Conservation (phyloP, 2,888 invertebrate genomes). For the Pelosia muscerda region DNA sequence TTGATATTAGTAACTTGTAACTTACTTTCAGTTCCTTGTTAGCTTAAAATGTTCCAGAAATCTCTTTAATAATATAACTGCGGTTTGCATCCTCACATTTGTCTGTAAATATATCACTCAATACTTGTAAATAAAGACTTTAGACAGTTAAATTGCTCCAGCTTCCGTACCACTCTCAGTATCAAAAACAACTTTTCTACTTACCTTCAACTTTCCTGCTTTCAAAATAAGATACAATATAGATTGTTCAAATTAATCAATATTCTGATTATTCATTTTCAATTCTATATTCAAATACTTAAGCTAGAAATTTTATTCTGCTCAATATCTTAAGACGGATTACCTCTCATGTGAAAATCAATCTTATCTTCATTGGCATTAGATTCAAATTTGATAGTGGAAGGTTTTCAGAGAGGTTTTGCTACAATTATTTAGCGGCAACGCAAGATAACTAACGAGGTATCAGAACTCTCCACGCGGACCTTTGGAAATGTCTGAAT, state of each 20-base stretch:
- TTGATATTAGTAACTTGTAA: too few relatives aligned
- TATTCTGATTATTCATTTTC: conserved; percentile 56
- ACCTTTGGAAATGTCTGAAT: conserved; percentile 80
- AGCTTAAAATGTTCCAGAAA: conserved; percentile 52
- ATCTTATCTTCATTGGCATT: conserved; percentile 39
- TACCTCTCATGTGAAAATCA: conserved; percentile 34
- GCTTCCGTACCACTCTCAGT: conserved; percentile 69
- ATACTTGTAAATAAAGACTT: conserved; percentile 70
- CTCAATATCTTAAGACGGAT: conserved; percentile 20
- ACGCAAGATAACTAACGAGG: conserved; percentile 82
- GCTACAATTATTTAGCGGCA: conserved; percentile 82
- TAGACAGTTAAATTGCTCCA: conserved; percentile 75
- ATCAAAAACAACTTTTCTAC: conserved; percentile 56
- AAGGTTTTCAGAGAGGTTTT: conserved; percentile 53
- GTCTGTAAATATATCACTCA: conserved; percentile 77
- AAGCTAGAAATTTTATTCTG: conserved; percentile 66
- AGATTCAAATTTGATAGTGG: conserved; percentile 41
- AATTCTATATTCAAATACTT: conserved; percentile 63
- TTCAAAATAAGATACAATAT: conserved; percentile 50
- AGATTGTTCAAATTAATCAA: conserved; percentile 23
- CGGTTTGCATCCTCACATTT: conserved; percentile 70
- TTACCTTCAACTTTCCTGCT: conserved; percentile 48
- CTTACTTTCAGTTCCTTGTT: conserved; percentile 29
- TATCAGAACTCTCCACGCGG: conserved; percentile 74
- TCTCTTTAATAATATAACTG: conserved; percentile 53